Percentiles rank a stretch among this genome's conserved stretches.
phyloP scores from a whole-genome alignment of 2,888 invertebrate species.

The Sphaerophoria taeniata region DNA sequence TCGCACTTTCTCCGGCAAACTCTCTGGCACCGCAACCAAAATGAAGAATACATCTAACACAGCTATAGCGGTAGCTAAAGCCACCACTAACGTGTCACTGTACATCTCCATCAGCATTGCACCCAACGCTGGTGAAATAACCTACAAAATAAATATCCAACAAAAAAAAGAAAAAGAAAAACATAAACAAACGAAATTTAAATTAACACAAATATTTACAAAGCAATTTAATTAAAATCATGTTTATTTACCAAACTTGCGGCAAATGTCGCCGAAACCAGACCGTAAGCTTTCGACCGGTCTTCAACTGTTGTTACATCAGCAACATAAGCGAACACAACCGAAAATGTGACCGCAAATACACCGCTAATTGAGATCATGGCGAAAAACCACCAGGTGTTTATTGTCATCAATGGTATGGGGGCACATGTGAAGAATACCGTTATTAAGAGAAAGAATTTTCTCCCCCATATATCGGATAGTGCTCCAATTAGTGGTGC shows the following conservation, averaged over 20 bases:
- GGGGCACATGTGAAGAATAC: constrained; percentile 99
- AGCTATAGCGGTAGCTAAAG: constrained; percentile 97
- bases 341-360: constrained; percentile 99
- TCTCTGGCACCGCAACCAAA: constrained; percentile 98
- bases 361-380: constrained; percentile 99
- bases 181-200: constrained; percentile 14
- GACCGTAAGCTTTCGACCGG: constrained; percentile 96
- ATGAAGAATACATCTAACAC: constrained; percentile 99
- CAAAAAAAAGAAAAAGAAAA: constrained; percentile 6
- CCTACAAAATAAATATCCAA: constrained; percentile 74
- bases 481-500: constrained; percentile 98
- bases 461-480: constrained; percentile 99
- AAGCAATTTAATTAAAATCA: neutral
- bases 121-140: constrained; percentile 98
- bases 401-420: constrained; percentile 99
- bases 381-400: constrained; percentile 99
- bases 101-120: constrained; percentile 94
- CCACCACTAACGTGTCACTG: constrained; percentile 93
- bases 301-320: constrained; percentile 99
- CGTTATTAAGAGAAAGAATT: constrained; percentile 98
- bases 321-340: constrained; percentile 99
- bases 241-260: constrained; percentile 91
- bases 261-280: constrained; percentile 99
- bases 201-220: too few relatives aligned
- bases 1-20: constrained; percentile 95